Evolutionary conservation across 30 jellyfish, hydroid and myxozoan genomes (phyloP), one percentile per base, ranked within the genome.

Genomic region (Hydractinia symbiolongicarpus): DNA sequence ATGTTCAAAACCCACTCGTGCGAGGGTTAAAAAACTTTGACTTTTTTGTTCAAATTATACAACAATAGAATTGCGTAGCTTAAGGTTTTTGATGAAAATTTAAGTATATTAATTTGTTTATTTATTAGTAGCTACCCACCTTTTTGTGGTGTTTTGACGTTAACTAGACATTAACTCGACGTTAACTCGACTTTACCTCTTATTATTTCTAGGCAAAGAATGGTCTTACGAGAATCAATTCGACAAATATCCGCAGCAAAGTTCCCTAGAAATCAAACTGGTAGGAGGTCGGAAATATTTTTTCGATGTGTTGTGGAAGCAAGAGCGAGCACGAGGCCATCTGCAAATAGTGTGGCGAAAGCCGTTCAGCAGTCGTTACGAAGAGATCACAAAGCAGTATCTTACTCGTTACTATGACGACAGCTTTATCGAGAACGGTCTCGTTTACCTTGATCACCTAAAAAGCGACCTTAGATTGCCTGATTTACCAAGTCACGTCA

Each of bases 261-360:
- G 50, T 16, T 87, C 95, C 6, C 54, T 60, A 6, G 51, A 49
- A 44, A 71, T 87, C 5, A 68, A 61, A 50, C 79, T 87, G 7
- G 20, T n/a, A 49, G 57, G 73, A 44, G 95, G 94, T 5, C 50
- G 57, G 52, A 80, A 73, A 68, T 87, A 87, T 75, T 87, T 68
- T 51, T 87, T 87, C 66, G 95, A 87, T 53, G 77, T 87, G 55
- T 84, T 87, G 7, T 87, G 95, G 95, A 87, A 87, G 62, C 95
- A 87, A 70, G 89, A 85, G 58, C 60, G 83, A 5, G 95, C 95
- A 64, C 84, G 95, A 54, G 94, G 95, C 0, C 95, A 87, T 56
- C 55, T 87, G 70, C 90, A 84, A 81, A 87, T 87, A 7, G 95
- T 87, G 11, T 87, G 95, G 95, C 55, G 73, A 64, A 81, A 71